Percentiles rank a stretch among this genome's conserved stretches.
Conservation (phyloP, 2,888 invertebrate genomes). For the Meandrusa payeni region DNA sequence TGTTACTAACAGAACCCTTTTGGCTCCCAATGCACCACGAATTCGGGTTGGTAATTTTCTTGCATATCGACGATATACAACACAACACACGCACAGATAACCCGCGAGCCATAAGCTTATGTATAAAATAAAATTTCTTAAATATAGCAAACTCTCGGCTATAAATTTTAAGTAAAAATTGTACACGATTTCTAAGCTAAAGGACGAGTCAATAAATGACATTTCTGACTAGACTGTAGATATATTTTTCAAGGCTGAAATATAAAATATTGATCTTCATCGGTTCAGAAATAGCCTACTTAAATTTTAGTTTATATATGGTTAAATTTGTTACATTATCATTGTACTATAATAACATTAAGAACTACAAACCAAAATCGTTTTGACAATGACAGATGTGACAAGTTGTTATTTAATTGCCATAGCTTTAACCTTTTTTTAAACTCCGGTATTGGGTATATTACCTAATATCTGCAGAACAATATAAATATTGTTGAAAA, state of each 20-base stretch:
- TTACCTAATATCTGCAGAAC: too few relatives aligned
- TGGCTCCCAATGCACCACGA: conserved; percentile 71
- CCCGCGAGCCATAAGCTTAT: conserved; percentile 78
- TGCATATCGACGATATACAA: conserved; percentile 74
- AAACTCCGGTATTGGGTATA: too few relatives aligned
- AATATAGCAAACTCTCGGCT: conserved; percentile 59
- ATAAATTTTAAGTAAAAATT: conserved; percentile 59
- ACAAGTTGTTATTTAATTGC: too few relatives aligned
- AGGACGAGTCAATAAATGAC: conserved; percentile 49
- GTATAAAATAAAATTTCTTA: conserved; percentile 65
- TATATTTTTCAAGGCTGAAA: conserved; percentile 10
- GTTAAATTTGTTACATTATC: conserved; percentile 4
- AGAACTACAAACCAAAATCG: conserved; percentile 5
- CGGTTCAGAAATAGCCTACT: conserved; percentile 2
- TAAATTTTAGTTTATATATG: not conserved
- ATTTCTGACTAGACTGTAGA: conserved; percentile 49
- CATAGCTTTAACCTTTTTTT: too few relatives aligned
- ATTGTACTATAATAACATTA: conserved; percentile 12
- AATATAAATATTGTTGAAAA: too few relatives aligned
- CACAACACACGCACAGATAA: conserved; percentile 70
- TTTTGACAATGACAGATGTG: conserved; percentile 9
- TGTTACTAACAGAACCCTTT: conserved; percentile 88
- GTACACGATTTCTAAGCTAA: conserved; percentile 52
- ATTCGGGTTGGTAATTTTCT: conserved; percentile 72
- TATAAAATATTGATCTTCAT: conserved; percentile 23